These are phyloP conservation scores for Ceratina japonica DNA, from an alignment of 1,140 invertebrate species.

Conservation along the genomic window DNA sequence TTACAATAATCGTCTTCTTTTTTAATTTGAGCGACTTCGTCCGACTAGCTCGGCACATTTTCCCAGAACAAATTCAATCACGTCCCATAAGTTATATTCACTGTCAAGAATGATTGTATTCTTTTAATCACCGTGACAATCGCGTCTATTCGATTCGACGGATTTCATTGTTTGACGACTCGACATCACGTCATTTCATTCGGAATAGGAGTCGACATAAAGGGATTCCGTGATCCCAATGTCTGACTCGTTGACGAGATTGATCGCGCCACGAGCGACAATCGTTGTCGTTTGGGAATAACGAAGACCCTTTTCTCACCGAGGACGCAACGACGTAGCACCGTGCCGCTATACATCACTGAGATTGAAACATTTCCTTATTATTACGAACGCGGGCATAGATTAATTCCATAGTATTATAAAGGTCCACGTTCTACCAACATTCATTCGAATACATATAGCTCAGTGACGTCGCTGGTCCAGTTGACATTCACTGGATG, in stretches of 20 bases:
- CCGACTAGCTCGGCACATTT: not conserved
- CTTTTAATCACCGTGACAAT: slow-evolving; percentile 37
- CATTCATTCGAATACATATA: slow-evolving; percentile 50
- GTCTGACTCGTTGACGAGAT: slow-evolving; percentile 65
- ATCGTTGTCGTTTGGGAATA: slow-evolving; percentile 52
- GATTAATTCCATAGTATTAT: slow-evolving; percentile 77
- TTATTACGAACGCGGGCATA: slow-evolving; percentile 78
- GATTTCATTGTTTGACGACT: slow-evolving; percentile 45
- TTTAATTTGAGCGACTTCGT: not conserved
- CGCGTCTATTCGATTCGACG: slow-evolving; percentile 39
- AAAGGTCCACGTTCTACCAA: slow-evolving; percentile 53
- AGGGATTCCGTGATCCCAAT: slow-evolving; percentile 51
- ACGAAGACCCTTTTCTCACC: slow-evolving; percentile 60
- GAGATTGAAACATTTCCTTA: slow-evolving; percentile 80
- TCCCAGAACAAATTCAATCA: slow-evolving; percentile 33
- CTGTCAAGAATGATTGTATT: not conserved
- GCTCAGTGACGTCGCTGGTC: slow-evolving; percentile 41
- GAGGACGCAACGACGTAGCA: slow-evolving; percentile 47
- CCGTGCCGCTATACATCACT: slow-evolving; percentile 76
- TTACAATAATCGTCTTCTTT: not conserved
- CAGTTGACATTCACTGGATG: slow-evolving; percentile 34
- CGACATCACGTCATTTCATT: not conserved
- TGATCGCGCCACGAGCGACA: slow-evolving; percentile 61
- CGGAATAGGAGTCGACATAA: slow-evolving; percentile 34
- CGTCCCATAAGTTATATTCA: slow-evolving; percentile 30